These are phyloP conservation scores for Herminia tarsipennalis DNA, from an alignment of 2,888 invertebrate genomes.

Conservation along the genomic window DNA sequence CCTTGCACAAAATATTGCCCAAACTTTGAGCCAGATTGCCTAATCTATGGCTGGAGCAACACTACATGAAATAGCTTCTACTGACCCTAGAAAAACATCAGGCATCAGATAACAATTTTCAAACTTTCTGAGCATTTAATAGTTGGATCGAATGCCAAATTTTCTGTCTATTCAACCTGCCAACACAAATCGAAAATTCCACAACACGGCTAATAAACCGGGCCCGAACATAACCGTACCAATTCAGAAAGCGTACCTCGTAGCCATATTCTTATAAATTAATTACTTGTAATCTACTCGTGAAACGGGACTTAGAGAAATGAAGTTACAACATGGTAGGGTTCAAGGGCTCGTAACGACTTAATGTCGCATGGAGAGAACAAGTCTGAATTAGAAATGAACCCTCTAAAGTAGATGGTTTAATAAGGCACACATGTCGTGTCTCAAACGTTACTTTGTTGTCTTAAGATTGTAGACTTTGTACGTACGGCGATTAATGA, in stretches of 20 bases:
- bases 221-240: conserved; percentile 64
- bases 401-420: conserved; percentile 65
- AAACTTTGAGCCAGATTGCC: too few relatives aligned
- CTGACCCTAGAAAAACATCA: too few relatives aligned
- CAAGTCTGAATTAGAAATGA: conserved; percentile 83
- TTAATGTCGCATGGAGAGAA: conserved; percentile 73
- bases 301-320: conserved; percentile 82
- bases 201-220: conserved; percentile 45
- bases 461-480: conserved; percentile 28
- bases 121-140: too few relatives aligned
- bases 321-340: conserved; percentile 77
- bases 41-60: too few relatives aligned
- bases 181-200: conserved; percentile 32
- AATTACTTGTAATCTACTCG: conserved; percentile 86
- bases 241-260: conserved; percentile 68
- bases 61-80: too few relatives aligned
- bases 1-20: too few relatives aligned
- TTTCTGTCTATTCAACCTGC: neutral
- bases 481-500: too few relatives aligned
- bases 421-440: conserved; percentile 77
- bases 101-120: too few relatives aligned
- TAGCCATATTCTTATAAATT: conserved; percentile 85
- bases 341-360: conserved; percentile 76
- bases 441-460: conserved; percentile 54
- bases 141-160: too few relatives aligned